Conservation (phyloP, 2,797 vertebrate species). For the Ispidina picta region DNA sequence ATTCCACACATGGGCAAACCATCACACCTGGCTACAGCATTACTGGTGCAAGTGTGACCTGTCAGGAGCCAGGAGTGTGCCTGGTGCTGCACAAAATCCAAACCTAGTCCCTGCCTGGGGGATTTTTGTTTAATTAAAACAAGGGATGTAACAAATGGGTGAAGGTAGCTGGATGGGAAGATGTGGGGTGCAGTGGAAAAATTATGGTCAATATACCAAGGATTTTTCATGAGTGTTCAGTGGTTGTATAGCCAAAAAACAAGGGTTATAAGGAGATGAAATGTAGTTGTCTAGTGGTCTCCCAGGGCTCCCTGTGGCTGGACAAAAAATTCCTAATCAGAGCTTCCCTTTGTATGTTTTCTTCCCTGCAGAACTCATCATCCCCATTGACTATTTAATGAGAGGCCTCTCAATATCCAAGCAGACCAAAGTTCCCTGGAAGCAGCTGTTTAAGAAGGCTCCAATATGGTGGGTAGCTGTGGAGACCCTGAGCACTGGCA, state of each 20-base stretch:
- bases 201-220: not conserved
- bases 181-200: not conserved
- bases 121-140: not conserved
- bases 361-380: conserved; percentile 81
- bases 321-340: not conserved
- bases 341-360: not conserved
- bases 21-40: not conserved
- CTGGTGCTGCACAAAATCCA: not conserved
- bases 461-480: conserved; percentile 86
- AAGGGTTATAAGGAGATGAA: not conserved
- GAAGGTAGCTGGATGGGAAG: not conserved
- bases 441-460: conserved; percentile 88
- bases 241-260: not conserved
- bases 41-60: fast-evolving
- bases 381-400: conserved; percentile 84
- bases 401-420: conserved; percentile 80
- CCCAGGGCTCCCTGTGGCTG: not conserved
- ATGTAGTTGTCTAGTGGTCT: not conserved
- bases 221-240: not conserved
- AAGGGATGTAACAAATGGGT: not conserved
- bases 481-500: not conserved
- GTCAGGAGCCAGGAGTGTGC: not conserved
- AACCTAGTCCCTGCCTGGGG: not conserved
- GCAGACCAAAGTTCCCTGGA: conserved; percentile 88
- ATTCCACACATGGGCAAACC: not conserved